These are phyloP conservation scores for Stomatorhinus ivindoensis DNA, from an alignment of 2,113 vertebrate species.

Conservation along the genomic window DNA sequence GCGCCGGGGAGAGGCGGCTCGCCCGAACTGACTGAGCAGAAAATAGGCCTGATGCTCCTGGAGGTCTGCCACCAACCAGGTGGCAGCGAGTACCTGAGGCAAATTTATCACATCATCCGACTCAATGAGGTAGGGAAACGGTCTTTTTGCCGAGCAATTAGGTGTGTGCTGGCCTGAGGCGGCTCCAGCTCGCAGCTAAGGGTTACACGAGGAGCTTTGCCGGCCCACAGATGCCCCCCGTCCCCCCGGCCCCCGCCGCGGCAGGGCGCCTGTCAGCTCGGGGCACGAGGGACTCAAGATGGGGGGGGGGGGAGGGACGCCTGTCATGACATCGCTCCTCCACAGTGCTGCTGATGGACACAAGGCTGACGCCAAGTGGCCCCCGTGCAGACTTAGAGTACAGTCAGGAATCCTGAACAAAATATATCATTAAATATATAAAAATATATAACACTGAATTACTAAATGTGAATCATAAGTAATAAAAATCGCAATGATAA, in stretches of 20 bases:
- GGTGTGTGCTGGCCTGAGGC: constrained; percentile 87
- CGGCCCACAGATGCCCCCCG: constrained; percentile 17
- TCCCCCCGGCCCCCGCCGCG: neutral
- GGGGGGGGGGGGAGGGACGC: neutral
- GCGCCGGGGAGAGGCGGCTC: constrained; percentile 58
- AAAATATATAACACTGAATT: neutral
- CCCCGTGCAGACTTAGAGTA: neutral
- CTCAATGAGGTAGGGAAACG: constrained; percentile 99
- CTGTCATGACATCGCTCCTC: neutral
- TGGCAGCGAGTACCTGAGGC: constrained; percentile 92
- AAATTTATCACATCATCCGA: constrained; percentile 98
- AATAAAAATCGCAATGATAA: too few species aligned
- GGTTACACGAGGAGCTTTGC: constrained; percentile 66
- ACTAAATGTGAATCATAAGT: neutral
- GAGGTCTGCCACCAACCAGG: constrained; percentile 98
- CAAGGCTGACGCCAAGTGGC: neutral
- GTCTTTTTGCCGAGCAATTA: constrained; percentile 94
- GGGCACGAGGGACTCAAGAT: neutral
- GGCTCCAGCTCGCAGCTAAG: constrained; percentile 76
- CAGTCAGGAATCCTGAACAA: neutral
- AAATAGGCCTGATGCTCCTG: constrained; percentile 95
- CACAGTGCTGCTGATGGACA: neutral
- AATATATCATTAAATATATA: too few species aligned
- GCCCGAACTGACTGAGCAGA: constrained; percentile 89
- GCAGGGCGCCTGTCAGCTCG: neutral